Base-by-base conservation (phyloP, 2,888 invertebrate genomes). In the Creontiades dilutus region DNA sequence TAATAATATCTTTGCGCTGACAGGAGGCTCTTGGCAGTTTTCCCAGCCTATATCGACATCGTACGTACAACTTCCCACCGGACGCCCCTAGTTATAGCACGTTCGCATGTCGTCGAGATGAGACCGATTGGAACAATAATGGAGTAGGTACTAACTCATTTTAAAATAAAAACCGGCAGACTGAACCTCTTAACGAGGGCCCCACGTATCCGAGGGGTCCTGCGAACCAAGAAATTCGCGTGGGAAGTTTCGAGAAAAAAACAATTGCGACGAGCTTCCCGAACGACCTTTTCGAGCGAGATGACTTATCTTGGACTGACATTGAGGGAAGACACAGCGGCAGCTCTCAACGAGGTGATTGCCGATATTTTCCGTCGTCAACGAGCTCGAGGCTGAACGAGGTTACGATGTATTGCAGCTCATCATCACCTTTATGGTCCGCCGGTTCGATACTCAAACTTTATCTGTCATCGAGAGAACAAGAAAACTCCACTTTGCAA, bases 61-160 rank as follows among this genome's bases (percentile, higher is more conserved):
- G 37, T 37, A 37, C 37, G 3, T 37, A 37, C 37, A 16, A 57
- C n/a, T 57, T 57, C 57, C n/a, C 13, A 7, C 68, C 23, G 68
- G 68, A 13, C 19, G 23, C 23, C 23, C 68, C 27, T 23, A 19
- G 27, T 68, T 27, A 68, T 68, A 23, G 23, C 68, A 7, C 1
- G 12, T 27, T 68, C 13, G 68, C 68, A 27, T 68, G 68, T 68
- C 23, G 9, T 68, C 68, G 23, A 68, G 68, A 68, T 68, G 12
- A 12, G 68, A 68, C 23, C 11, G 68, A 68, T 68, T 23, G 68
- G 23, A n/a, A 23, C 12, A 23, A 68, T 68, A 68, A 68, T 68
- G 68, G 68, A 68, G 68, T 68, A 68, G 68, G 68, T 68, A 23
- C 68, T 68, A 68, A 68, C n/a, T 68, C 68, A 68, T 68, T 11